phyloP scores from a whole-genome alignment of 2,888 invertebrate genomes.

The Lepidochrysops patricia region DNA sequence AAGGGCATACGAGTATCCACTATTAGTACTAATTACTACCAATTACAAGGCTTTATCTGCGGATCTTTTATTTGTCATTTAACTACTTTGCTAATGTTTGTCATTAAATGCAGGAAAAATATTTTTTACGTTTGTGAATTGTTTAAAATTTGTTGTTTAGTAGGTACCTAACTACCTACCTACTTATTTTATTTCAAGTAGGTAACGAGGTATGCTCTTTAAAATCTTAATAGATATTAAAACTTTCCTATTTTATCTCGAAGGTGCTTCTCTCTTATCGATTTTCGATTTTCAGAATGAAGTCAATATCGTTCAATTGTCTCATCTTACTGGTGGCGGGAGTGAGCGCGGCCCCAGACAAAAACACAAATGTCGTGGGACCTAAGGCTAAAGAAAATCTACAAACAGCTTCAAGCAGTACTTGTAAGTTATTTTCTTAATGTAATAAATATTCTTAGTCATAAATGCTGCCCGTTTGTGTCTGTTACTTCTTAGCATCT shows the following conservation, averaged over 20 bases:
- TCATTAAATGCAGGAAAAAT: neutral
- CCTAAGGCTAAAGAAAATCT: neutral
- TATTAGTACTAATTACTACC: neutral
- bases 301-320: neutral
- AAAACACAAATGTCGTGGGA: neutral
- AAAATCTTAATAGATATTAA: neutral
- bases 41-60: neutral
- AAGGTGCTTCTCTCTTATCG: neutral
- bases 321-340: constrained; percentile 15
- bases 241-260: neutral
- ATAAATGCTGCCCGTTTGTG: too few relatives aligned
- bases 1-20: neutral
- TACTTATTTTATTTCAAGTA: neutral
- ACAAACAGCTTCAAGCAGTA: constrained; percentile 16
- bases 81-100: neutral
- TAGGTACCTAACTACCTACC: too few relatives aligned
- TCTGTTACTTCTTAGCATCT: too few relatives aligned
- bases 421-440: constrained; percentile 14
- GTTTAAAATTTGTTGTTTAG: neutral
- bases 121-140: neutral
- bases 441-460: neutral
- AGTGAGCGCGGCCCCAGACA: neutral
- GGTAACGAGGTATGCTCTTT: neutral
- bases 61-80: constrained; percentile 7
- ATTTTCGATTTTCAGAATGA: neutral